phyloP scores from a whole-genome alignment of 1,140 invertebrate genomes.

The Lasioglossum albipes region DNA sequence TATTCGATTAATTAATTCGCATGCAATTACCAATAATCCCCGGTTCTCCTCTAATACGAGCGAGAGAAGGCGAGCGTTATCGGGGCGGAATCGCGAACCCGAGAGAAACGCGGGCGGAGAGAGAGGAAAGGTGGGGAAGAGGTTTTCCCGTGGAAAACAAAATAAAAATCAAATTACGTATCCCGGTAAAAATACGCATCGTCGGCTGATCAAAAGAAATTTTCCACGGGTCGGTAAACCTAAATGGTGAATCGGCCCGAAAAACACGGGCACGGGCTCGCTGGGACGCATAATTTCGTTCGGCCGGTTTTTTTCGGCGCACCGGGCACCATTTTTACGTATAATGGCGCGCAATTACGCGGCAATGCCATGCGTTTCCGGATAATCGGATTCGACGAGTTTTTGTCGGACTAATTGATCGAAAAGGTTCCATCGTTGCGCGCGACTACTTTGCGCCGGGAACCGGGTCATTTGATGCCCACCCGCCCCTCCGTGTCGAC shows the following conservation, averaged over 20 bases:
- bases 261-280: neutral
- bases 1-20: too few relatives aligned
- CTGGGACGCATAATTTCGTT: constrained; percentile 21
- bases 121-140: too few relatives aligned
- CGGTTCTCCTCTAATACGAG: too few relatives aligned
- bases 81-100: too few relatives aligned
- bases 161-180: neutral
- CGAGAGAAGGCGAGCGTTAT: too few relatives aligned
- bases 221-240: constrained; percentile 24
- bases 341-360: constrained; percentile 35
- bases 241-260: constrained; percentile 8
- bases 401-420: constrained; percentile 25
- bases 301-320: neutral
- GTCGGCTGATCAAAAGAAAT: constrained; percentile 36
- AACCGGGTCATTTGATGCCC: neutral
- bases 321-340: constrained; percentile 9
- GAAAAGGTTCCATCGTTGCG: neutral
- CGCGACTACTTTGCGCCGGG: neutral
- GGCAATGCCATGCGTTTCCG: constrained; percentile 12
- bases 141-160: neutral
- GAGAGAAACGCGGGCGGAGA: too few relatives aligned
- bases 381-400: neutral
- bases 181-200: neutral
- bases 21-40: too few relatives aligned
- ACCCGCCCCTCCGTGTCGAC: neutral